These are phyloP conservation scores for Palythoa grandis DNA, from an alignment of 92 coral and sea anemone species.

Conservation along the genomic window DNA sequence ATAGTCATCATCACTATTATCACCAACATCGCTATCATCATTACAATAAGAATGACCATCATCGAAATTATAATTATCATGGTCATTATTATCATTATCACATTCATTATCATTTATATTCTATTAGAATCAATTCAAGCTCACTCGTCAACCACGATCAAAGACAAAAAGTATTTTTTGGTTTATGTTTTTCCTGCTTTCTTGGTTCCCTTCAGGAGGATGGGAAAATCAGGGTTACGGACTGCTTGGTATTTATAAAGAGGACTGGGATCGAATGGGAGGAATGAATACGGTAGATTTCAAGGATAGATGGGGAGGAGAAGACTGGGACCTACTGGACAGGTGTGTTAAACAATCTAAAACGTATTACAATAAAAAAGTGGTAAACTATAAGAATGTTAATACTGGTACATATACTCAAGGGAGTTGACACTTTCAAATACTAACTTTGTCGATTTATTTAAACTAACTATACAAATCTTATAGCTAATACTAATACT, in stretches of 20 bases:
- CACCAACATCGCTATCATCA: no score
- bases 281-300: slow-evolving; percentile 37
- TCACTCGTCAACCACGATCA: not conserved
- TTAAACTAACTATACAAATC: no score
- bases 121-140: not conserved
- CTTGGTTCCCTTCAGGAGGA: slow-evolving; percentile 9
- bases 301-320: slow-evolving; percentile 48
- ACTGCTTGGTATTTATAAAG: slow-evolving; percentile 29
- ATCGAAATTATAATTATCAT: no score
- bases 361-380: no score
- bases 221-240: slow-evolving; percentile 46
- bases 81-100: not conserved
- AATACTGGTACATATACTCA: not conserved
- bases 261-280: slow-evolving; percentile 48
- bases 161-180: not conserved
- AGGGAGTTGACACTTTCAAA: no score
- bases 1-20: no score
- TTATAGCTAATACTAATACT: not conserved
- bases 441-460: not conserved
- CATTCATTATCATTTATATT: no score
- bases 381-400: not conserved
- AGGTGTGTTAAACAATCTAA: not conserved
- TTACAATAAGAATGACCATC: not conserved
- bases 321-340: slow-evolving; percentile 45
- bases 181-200: not conserved